Percentiles rank a stretch among this genome's conserved stretches.
Evolutionary conservation across 2,797 vertebrate species (phyloP).

Genomic region (Chrosomus eos): DNA sequence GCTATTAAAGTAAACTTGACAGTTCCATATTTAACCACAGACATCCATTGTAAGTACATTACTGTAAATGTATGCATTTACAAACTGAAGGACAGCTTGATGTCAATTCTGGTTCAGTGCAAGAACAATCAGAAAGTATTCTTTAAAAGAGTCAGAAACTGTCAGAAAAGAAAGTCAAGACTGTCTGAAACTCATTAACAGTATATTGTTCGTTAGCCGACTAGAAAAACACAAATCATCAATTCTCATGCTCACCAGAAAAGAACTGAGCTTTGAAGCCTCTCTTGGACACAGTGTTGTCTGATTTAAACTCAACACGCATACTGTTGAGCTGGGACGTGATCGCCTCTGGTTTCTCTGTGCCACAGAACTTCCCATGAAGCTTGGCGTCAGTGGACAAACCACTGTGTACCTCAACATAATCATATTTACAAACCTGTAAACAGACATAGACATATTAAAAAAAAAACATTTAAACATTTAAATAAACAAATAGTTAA

Average conservation of each 20-base stretch:
- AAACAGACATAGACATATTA: too few species aligned
- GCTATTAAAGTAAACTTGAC: background rate
- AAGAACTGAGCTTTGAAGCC: slow-evolving; percentile 98
- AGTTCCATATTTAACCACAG: background rate
- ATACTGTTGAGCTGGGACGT: slow-evolving; percentile 99
- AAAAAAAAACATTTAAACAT: too few species aligned
- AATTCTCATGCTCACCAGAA: slow-evolving; percentile 84
- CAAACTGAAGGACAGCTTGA: background rate
- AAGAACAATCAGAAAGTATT: background rate
- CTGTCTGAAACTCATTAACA: background rate
- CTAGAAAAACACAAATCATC: background rate
- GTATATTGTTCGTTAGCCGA: background rate
- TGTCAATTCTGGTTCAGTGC: background rate
- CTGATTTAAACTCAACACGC: slow-evolving; percentile 97
- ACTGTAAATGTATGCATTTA: background rate
- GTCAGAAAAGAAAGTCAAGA: background rate
- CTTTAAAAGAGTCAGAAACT: background rate
- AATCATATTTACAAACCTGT: slow-evolving; percentile 97
- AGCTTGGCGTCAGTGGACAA: slow-evolving; percentile 91
- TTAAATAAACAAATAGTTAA: too few species aligned
- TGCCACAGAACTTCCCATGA: slow-evolving; percentile 95
- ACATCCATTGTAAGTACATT: background rate
- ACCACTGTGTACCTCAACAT: slow-evolving; percentile 93
- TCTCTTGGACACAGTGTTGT: slow-evolving; percentile 97
- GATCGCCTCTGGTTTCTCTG: slow-evolving; percentile 92